Evolutionary conservation across 1,140 invertebrate genomes (phyloP).

Genomic region (Scylla paramamosain): DNA sequence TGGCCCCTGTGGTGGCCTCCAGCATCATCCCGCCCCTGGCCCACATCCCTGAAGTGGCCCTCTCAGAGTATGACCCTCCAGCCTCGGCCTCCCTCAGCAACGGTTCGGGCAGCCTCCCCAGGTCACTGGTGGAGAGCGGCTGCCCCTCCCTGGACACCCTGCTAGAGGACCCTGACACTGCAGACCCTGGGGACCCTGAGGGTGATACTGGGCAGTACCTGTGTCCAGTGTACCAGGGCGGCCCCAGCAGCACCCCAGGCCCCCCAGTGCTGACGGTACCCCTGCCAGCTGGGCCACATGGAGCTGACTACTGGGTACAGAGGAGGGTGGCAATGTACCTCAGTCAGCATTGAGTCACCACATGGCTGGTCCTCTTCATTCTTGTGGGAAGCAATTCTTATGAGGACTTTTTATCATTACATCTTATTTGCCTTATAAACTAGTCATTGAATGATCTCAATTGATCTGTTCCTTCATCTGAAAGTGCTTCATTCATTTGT

Average conservation of each 20-base stretch:
- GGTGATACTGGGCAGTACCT: slow-evolving; percentile 44
- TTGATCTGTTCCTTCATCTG: too few species aligned
- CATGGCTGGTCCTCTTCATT: neutral
- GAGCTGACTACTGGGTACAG: slow-evolving; percentile 66
- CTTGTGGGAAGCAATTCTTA: too few species aligned
- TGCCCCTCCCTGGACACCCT: slow-evolving; percentile 50
- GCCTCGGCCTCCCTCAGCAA: neutral
- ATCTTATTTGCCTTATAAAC: too few species aligned
- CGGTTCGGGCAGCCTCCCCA: neutral
- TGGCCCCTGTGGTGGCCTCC: slow-evolving; percentile 28
- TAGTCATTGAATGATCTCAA: too few species aligned
- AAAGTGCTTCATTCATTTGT: too few species aligned
- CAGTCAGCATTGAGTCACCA: slow-evolving; percentile 37
- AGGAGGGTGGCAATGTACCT: slow-evolving; percentile 67
- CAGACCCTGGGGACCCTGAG: slow-evolving; percentile 30
- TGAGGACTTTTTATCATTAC: too few species aligned
- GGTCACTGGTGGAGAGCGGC: neutral
- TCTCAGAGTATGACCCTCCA: neutral
- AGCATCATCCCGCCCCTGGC: neutral
- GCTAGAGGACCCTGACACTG: slow-evolving; percentile 29
- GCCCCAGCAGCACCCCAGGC: slow-evolving; percentile 24
- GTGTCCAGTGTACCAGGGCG: slow-evolving; percentile 69
- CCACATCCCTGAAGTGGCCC: slow-evolving; percentile 16
- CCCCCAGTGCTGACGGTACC: slow-evolving; percentile 52
- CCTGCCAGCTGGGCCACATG: slow-evolving; percentile 57